Percentiles rank a stretch among this genome's conserved stretches.
Evolutionary conservation across 2,113 vertebrate species (phyloP).

Genomic region (Ammodytes marinus): DNA sequence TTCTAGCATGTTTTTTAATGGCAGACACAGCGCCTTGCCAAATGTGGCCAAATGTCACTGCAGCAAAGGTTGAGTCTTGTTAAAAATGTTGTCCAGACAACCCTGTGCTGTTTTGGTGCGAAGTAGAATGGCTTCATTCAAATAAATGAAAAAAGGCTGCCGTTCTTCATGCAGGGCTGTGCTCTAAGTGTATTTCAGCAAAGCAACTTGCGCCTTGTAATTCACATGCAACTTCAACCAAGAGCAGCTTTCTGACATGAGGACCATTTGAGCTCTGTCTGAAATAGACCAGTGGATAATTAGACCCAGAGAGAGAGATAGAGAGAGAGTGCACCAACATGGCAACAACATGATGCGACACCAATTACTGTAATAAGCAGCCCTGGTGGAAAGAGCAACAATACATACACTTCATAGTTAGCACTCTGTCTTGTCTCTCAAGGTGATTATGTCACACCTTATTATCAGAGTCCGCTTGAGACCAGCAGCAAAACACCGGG

Average conservation of each 20-base stretch:
- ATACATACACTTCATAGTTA: background rate
- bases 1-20: background rate
- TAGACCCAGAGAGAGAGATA: constrained; percentile 21
- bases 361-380: constrained; percentile 53
- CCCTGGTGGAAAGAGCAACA: constrained; percentile 11
- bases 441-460: constrained; percentile 10
- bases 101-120: background rate
- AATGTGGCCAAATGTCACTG: too few relatives aligned
- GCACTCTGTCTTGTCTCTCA: background rate
- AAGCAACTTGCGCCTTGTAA: too few relatives aligned
- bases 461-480: background rate
- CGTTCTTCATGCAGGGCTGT: too few relatives aligned
- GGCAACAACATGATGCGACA: constrained; percentile 27
- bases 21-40: background rate
- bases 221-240: background rate
- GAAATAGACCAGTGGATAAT: constrained; percentile 4
- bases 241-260: background rate
- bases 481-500: background rate
- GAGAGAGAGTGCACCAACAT: constrained; percentile 8
- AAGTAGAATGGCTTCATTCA: background rate
- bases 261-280: background rate
- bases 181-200: too few relatives aligned
- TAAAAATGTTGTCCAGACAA: background rate
- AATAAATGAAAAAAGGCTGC: background rate
- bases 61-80: too few relatives aligned